Percentiles rank a stretch among this genome's conserved stretches.
These are phyloP conservation scores for Serranus cabrilla DNA, from an alignment of 2,797 vertebrate species.

Conservation along the genomic window DNA sequence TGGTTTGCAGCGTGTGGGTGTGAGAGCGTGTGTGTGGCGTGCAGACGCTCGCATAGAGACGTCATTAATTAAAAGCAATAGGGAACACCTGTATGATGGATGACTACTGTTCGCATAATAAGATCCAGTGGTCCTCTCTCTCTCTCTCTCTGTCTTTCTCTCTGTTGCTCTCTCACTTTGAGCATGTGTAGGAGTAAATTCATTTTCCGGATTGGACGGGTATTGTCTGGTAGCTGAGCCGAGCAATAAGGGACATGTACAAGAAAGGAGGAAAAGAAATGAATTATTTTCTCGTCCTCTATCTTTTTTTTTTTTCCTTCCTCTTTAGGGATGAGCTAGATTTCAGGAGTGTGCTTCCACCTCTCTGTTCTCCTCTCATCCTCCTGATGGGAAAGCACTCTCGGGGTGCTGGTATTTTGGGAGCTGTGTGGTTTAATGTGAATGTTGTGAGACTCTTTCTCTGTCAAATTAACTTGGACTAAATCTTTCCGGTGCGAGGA, in stretches of 20 bases:
- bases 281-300: conserved; percentile 28
- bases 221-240: conserved; percentile 52
- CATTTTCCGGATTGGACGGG: conserved; percentile 56
- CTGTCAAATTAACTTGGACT: conserved; percentile 54
- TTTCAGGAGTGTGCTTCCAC: conserved; percentile 42
- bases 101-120: conserved; percentile 75
- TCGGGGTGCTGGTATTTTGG: conserved; percentile 59
- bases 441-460: conserved; percentile 36
- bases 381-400: conserved; percentile 59
- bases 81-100: conserved; percentile 81
- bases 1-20: conserved; percentile 35
- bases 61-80: conserved; percentile 84
- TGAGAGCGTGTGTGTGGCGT: conserved; percentile 49
- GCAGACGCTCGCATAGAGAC: conserved; percentile 53
- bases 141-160: background rate
- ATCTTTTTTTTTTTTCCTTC: conserved; percentile 21
- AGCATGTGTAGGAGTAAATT: conserved; percentile 23
- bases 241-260: conserved; percentile 44
- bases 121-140: conserved; percentile 64
- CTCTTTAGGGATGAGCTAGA: conserved; percentile 57
- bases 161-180: background rate
- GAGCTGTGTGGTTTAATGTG: conserved; percentile 50
- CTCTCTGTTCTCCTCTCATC: conserved; percentile 34
- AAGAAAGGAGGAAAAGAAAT: conserved; percentile 30
- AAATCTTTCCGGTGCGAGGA: conserved; percentile 38